phyloP scores from a whole-genome alignment of 1,140 invertebrate genomes.

The Drosophila malerkotliana region DNA sequence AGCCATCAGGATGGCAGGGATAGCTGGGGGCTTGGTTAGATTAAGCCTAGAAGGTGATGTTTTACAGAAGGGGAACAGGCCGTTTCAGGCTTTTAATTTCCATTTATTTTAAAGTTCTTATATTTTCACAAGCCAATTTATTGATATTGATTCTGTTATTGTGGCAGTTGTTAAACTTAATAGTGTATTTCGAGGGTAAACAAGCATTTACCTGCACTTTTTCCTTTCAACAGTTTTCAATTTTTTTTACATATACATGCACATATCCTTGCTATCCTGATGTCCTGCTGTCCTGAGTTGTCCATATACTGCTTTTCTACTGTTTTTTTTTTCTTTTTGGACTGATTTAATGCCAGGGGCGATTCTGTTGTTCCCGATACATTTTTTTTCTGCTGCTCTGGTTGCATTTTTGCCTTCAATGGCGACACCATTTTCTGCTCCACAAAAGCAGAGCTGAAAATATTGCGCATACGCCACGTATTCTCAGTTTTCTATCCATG shows the following conservation, averaged over 20 bases:
- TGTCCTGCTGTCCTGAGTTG: conserved; percentile 19
- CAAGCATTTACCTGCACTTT: conserved; percentile 57
- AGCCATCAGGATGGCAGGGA: neutral
- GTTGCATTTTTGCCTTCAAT: conserved; percentile 54
- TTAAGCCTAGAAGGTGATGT: neutral
- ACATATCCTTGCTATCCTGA: conserved; percentile 3
- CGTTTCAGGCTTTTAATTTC: neutral
- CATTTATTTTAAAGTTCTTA: conserved; percentile 9
- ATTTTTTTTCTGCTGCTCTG: conserved; percentile 21
- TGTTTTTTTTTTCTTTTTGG: conserved; percentile 16
- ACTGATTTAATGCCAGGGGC: conserved; percentile 69
- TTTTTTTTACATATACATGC: conserved; percentile 1
- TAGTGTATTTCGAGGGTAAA: conserved; percentile 50
- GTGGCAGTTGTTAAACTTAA: conserved; percentile 51
- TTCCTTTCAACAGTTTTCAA: conserved; percentile 10
- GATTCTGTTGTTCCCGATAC: conserved; percentile 11
- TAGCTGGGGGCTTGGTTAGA: conserved; percentile 9
- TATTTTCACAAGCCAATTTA: conserved; percentile 47
- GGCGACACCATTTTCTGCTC: conserved; percentile 73
- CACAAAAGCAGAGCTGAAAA: conserved; percentile 49
- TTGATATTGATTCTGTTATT: conserved; percentile 33
- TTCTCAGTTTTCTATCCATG: conserved; percentile 60
- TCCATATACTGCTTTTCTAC: conserved; percentile 6
- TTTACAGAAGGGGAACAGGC: neutral
- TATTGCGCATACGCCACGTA: conserved; percentile 81